Evolutionary conservation across 1,140 invertebrate species (phyloP), one percentile per base, ranked within the genome.

Genomic region (Capitella teleta): DNA sequence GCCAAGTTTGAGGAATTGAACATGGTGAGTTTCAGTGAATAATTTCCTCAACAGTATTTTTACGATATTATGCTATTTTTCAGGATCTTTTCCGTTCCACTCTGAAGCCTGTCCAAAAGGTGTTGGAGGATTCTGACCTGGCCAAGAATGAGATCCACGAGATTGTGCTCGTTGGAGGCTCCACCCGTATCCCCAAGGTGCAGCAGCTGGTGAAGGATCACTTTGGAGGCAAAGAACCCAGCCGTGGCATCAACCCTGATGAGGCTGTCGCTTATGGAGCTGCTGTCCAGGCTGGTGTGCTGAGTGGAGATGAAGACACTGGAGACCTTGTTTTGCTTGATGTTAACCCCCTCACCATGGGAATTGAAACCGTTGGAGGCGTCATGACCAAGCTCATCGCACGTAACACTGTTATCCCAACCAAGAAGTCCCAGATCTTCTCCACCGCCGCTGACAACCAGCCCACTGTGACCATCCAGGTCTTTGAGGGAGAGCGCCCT

Each of bases 381-480:
- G 93, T 99, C 10, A 98, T 99, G 95, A 98, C 95, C 53, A 98
- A 98, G 72, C 78, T 99, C 23, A 98, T 98, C 68, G 84, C 89
- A 47, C 73, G 95, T 63, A 99, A 98, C 77, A 97, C 93, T 38
- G 93, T 97, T 34, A 98, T 99, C 61, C 95, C 95, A 16, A 98
- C 94, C n/a, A 98, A 98, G 77, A 98, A 99, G 68, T 94, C 91
- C 4, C 94, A 98, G 68, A 93, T 98, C 60, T 99, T 99, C 81
- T 96, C 92, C 0, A 99, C 95, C 8, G 94, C 94, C 37, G 89
- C 90, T 16, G 95, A 99, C 66, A 98, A 98, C 68, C 95, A 99
- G 68, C 89, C 95, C 73, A 97, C 93, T 19, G 95, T 99, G 5
- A 97, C 93, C 32, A 99, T 98, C 68, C 92, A 97, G 74, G 89